Evolutionary conservation across 2,888 invertebrate species (phyloP), one percentile per base, ranked within the genome.

Genomic region (Globia sparganii): DNA sequence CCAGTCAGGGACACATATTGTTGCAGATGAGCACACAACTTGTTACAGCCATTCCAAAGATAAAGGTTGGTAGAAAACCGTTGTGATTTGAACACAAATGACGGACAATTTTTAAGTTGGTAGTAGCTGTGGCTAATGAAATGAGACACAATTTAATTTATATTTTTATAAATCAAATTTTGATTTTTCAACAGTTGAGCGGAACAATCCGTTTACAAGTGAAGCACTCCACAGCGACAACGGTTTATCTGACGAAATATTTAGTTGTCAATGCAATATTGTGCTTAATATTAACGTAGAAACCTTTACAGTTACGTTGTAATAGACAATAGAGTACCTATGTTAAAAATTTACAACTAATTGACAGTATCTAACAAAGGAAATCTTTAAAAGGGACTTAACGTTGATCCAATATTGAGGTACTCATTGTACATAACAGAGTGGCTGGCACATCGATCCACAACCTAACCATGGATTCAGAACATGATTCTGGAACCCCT

Each of bases 321-420:
- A 37, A 18, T 31, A 72, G 3, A 65, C 3, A 49, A 15, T n/a
- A 37, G n/a, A 65, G 6, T 28, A n/a, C n/a, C n/a, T n/a, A n/a
- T 70, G 53, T 31, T 15, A 53, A 40, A 56, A n/a, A 53, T 21
- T 64, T 61, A 83, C 56, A 61, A 31, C 37, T 86, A 86, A 86
- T 88, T 88, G 86, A 86, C 86, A 56, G 13, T 74, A 67, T 66
- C 62, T 77, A 78, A 70, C 59, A 66, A 43, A 64, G 18, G 69
- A 59, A 66, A 68, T 18, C 21, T 56, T 31, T 28, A 3, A 25
- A 5, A 37, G 15, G 25, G 43, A 43, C 2, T 18, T 43, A 8
- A 43, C 43, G 28, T 34, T 53, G 31, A 18, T 46, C 15, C 4
- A 15, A 25, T 58, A 15, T 28, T 28, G 28, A n/a, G 56, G 56